Evolutionary conservation across 2,888 invertebrate genomes (phyloP).

Genomic region (Tiliacea citrago): DNA sequence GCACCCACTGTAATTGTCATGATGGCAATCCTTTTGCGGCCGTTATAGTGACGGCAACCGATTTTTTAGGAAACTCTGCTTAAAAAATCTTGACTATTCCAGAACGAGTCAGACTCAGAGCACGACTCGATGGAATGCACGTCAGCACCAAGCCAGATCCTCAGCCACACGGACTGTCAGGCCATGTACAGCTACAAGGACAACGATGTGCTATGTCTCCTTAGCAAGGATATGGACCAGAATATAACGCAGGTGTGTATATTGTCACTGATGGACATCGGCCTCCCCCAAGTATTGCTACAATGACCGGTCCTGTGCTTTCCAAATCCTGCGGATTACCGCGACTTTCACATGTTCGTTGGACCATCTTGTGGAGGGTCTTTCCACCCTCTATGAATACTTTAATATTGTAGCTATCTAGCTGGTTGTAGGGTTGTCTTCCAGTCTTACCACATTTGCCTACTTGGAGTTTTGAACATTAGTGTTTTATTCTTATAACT

Average conservation of each 20-base stretch:
- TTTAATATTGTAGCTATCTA: background rate
- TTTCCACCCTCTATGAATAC: too few relatives aligned
- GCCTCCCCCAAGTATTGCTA: background rate
- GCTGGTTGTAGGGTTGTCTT: background rate
- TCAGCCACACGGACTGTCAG: constrained; percentile 48
- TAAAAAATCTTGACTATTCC: constrained; percentile 9
- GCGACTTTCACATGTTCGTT: background rate
- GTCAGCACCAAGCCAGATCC: constrained; percentile 46
- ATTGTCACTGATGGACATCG: background rate
- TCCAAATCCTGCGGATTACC: background rate
- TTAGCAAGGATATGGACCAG: constrained; percentile 35
- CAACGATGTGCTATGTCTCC: constrained; percentile 59
- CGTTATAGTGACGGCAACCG: background rate
- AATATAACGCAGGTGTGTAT: constrained; percentile 58
- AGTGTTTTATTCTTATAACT: background rate
- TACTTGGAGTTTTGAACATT: background rate
- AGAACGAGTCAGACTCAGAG: constrained; percentile 45
- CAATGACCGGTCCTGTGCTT: background rate
- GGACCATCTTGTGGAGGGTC: background rate
- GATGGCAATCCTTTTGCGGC: background rate
- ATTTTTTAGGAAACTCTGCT: background rate
- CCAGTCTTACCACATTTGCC: too few relatives aligned
- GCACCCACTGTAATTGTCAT: background rate
- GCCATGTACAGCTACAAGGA: constrained; percentile 56
- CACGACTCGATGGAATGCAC: constrained; percentile 41